These are phyloP conservation scores for Alces alces DNA, from an alignment of 2,113 vertebrate genomes.

Conservation along the genomic window DNA sequence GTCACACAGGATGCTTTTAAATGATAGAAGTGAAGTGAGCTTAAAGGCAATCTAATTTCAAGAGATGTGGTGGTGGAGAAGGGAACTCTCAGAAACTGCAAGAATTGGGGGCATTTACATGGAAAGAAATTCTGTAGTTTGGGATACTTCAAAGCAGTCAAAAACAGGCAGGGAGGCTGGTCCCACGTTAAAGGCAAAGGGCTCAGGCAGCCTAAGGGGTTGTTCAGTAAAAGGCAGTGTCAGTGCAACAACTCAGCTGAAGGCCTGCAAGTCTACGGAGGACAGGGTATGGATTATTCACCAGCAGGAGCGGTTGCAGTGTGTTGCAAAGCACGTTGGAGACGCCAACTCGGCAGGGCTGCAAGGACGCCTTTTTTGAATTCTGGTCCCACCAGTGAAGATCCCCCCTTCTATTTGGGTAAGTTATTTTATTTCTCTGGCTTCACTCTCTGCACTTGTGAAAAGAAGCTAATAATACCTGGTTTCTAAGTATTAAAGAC, in stretches of 20 bases:
- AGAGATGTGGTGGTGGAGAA: neutral
- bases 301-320: neutral
- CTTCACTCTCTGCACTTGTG: neutral
- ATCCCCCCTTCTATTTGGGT: neutral
- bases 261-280: neutral
- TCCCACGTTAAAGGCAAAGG: neutral
- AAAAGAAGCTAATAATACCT: neutral
- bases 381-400: no score
- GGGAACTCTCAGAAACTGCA: neutral
- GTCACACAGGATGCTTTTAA: neutral
- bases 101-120: neutral
- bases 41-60: neutral
- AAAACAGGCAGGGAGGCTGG: neutral
- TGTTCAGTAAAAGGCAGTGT: neutral
- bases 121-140: neutral
- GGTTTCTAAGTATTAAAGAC: neutral
- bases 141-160: neutral
- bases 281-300: neutral
- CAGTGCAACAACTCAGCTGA: neutral
- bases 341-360: fast-evolving
- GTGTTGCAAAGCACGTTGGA: fast-evolving
- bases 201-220: neutral
- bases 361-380: neutral
- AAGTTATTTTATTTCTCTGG: neutral
- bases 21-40: neutral